Evolutionary conservation across 92 coral and sea anemone species (phyloP).

Genomic region (Phenganax marumi): DNA sequence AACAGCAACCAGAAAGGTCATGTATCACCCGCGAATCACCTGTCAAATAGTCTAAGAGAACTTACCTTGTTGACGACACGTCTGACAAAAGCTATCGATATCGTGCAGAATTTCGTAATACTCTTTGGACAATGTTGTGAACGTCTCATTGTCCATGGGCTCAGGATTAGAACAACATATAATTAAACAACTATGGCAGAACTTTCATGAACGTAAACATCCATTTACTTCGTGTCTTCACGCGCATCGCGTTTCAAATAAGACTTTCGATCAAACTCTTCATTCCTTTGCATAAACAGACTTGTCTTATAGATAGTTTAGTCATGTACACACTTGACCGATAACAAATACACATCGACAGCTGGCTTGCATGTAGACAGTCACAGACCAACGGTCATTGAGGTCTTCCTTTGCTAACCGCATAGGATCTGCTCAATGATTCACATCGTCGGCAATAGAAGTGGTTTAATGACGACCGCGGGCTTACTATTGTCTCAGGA

Average conservation of each 20-base stretch:
- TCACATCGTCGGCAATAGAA: conserved; percentile 7
- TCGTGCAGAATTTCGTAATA: conserved; percentile 41
- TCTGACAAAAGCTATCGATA: conserved; percentile 39
- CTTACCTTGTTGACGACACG: conserved; percentile 40
- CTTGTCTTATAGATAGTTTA: not conserved
- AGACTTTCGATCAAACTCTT: not conserved
- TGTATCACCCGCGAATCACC: not conserved
- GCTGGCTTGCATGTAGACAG: conserved; percentile 28
- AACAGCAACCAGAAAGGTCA: conserved; percentile 11
- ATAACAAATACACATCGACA: conserved; percentile 20
- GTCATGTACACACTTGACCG: not conserved
- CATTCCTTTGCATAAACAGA: not conserved
- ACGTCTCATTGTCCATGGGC: conserved; percentile 30
- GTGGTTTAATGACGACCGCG: conserved; percentile 31
- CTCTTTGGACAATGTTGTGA: conserved; percentile 26
- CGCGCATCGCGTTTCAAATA: conserved; percentile 6
- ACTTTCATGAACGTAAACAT: conserved; percentile 2
- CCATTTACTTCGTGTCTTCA: not conserved
- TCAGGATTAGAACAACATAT: conserved; percentile 2
- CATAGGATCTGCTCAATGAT: not conserved
- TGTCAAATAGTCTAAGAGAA: not conserved
- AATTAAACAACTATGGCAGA: conserved; percentile 11
- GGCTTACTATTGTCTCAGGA: conserved; percentile 32
- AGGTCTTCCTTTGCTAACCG: conserved; percentile 16
- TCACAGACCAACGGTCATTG: conserved; percentile 20